Base-by-base conservation (phyloP, 2,888 invertebrate genomes). In the Ormyrus nitidulus region DNA sequence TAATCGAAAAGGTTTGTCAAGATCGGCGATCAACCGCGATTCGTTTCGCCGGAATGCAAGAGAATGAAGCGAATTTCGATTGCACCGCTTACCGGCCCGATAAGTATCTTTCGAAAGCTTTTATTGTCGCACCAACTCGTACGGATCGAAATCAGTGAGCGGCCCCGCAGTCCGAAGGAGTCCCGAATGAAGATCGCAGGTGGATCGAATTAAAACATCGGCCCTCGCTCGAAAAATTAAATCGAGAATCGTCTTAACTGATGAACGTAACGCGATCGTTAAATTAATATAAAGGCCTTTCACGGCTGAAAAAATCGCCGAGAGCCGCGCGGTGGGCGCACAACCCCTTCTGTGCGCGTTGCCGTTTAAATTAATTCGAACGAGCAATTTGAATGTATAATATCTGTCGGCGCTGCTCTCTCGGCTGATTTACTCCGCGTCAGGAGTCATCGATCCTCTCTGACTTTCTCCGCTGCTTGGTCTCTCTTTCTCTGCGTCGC, bases 381-480 rank as follows among this genome's bases (percentile, higher is more conserved):
- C 65, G 53, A 56, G 56, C 69, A 69, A 79, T 79, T 79, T 74
- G 74, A 79, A 74, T 79, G 65, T 69, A 68, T 79, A 79, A 74
- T 74, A 69, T 51, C 69, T 58, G 64, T 70, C 19, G 51, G 5
- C 62, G 59, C 4, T 49, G 11, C 64, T 73, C 56, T 56, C 69
- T n/a, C 56, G 62, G 53, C 65, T 71, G 66, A 78, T 78, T 78
- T 68, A 73, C 72, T 72, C 69, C 59, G 53, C 73, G 58, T 74
- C 74, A 59, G 54, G 62, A 79, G 73, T 61, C 73, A 73, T 79
- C 68, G 78, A 79, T 79, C 68, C 78, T 56, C 51, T 1, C 62
- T 51, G 51, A 19, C 19, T 19, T 19, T 19, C 19, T 19, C 19
- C 19, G 19, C 19, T 19, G 19, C 19, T 19, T 19, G 1, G 19